A percentile compares a stretch with the other conserved stretches of the same genome.
Evolutionary conservation across 1,140 invertebrate genomes (phyloP).

Genomic region (Daktulosphaira vitifoliae): DNA sequence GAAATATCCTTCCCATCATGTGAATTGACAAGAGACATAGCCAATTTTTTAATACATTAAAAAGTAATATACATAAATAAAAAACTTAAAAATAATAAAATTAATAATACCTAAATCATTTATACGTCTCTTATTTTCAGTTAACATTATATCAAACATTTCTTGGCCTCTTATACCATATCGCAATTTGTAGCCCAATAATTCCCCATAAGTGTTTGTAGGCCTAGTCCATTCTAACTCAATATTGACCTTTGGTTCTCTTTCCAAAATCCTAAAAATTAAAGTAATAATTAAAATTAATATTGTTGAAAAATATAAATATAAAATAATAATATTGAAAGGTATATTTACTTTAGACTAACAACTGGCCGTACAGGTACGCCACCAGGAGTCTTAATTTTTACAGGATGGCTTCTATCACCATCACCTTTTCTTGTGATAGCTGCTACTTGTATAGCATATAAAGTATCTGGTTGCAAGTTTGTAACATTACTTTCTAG

Average conservation of each 20-base stretch:
- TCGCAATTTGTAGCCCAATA: conserved; percentile 65
- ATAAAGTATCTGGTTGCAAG: conserved; percentile 85
- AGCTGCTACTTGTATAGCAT: conserved; percentile 87
- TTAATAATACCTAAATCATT: conserved; percentile 37
- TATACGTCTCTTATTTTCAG: conserved; percentile 38
- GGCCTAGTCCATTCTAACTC: conserved; percentile 87
- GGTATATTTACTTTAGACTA: conserved; percentile 62
- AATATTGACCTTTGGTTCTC: conserved; percentile 73
- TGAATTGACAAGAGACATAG: too few relatives aligned
- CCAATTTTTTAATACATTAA: too few relatives aligned
- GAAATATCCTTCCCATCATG: too few relatives aligned
- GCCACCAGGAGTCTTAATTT: conserved; percentile 83
- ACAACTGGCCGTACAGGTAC: conserved; percentile 81
- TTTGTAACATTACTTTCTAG: conserved; percentile 75
- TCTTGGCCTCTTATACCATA: conserved; percentile 79
- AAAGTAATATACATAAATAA: neutral
- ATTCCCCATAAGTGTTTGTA: conserved; percentile 73
- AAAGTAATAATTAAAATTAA: neutral
- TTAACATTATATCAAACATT: conserved; percentile 51
- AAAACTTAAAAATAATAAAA: neutral
- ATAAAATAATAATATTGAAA: conserved; percentile 27
- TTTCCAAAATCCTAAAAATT: conserved; percentile 58
- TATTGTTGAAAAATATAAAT: neutral
- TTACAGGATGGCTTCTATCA: conserved; percentile 68
- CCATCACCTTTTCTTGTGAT: conserved; percentile 92